A percentile compares a stretch with the other conserved stretches of the same genome.
These are phyloP conservation scores for Drosophila ezoana DNA, from an alignment of 2,888 invertebrate genomes.

Conservation along the genomic window DNA sequence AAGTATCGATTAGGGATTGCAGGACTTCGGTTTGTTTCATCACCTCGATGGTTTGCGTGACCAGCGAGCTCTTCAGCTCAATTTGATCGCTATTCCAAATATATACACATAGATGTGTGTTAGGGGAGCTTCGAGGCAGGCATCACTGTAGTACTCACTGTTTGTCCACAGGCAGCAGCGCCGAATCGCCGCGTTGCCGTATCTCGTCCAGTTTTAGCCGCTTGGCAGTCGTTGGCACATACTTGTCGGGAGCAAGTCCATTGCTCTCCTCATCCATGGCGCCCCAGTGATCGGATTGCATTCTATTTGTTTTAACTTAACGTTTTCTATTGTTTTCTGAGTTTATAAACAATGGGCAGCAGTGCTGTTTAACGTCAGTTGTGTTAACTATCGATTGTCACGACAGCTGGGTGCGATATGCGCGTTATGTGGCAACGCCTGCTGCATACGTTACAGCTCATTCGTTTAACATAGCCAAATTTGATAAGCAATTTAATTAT, in stretches of 20 bases:
- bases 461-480: constrained; percentile 2
- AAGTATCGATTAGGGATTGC: constrained; percentile 84
- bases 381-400: constrained; percentile 5
- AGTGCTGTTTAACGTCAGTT: constrained; percentile 10
- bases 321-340: not conserved
- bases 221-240: constrained; percentile 65
- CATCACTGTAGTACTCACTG: constrained; percentile 48
- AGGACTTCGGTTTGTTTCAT: constrained; percentile 85
- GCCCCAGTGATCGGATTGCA: constrained; percentile 65
- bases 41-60: constrained; percentile 84
- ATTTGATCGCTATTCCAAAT: constrained; percentile 68
- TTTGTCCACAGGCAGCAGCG: constrained; percentile 45
- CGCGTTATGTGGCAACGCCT: constrained; percentile 47
- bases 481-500: not conserved
- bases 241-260: constrained; percentile 40
- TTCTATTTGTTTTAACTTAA: constrained; percentile 7
- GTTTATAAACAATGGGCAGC: constrained; percentile 9
- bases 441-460: constrained; percentile 30
- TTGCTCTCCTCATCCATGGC: constrained; percentile 48
- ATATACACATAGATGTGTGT: not conserved
- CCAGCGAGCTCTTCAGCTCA: constrained; percentile 81
- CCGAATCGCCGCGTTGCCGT: constrained; percentile 43
- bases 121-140: too few species aligned
- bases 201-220: constrained; percentile 74
- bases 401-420: constrained; percentile 17